Base-by-base conservation (phyloP, 2,113 vertebrate genomes). In the Spheniscus mendiculus region DNA sequence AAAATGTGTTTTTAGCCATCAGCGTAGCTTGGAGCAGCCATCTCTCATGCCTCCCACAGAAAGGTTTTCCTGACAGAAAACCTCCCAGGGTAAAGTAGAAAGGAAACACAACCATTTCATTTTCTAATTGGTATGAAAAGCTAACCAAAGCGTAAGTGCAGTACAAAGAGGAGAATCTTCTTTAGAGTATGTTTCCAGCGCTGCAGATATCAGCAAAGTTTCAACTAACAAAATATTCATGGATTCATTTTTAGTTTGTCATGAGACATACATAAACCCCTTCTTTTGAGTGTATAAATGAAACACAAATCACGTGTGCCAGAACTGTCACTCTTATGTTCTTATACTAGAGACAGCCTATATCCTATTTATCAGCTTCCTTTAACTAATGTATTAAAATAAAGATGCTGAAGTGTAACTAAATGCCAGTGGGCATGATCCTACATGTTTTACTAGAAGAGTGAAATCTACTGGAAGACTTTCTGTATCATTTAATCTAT, bases 121-220 rank as follows among this genome's bases (percentile, higher is more conserved):
- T 92, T 93, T 87, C n/a, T 87, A 88, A 95, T 49, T 94, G 62
- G 58, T 83, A 92, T 70, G 67, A 83, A 95, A 81, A 95, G 49
- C 13, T 90, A 94, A 77, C 27, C 21, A 52, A 92, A 55, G 47
- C 77, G 8, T 42, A 85, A 72, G 34, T 34, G 22, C 32, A 81
- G 22, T 56, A 91, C 38, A 76, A 94, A 83, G 90, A 85, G 58
- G 18, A 93, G 62, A 96, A 85, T 26, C 20, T 93, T 58, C 83
- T 90, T 96, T 95, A 34, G 66, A 78, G 44, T 62, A 65, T 36
- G 15, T 82, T 80, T 78, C 40, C 71, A 89, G 71, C 18, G 61
- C 56, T 66, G 34, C 14, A 70, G 36, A 36, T 40, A 65, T 27
- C 6, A 29, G 63, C 47, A 90, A 71, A 62, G 53, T 52, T 80